These are phyloP conservation scores for Bufo bufo DNA, from an alignment of 2,113 vertebrate species.

Conservation along the genomic window DNA sequence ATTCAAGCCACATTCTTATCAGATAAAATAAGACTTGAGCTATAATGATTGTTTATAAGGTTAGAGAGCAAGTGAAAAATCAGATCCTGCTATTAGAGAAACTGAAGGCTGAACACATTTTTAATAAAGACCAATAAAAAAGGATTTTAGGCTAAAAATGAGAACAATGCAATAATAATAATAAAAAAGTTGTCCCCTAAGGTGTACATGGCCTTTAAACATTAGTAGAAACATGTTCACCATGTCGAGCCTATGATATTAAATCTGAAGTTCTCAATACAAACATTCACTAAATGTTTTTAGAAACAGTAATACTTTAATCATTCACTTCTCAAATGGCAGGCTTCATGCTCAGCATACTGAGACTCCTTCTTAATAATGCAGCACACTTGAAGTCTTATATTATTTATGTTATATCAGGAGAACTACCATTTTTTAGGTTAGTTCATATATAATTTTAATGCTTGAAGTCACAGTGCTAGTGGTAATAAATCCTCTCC, in stretches of 20 bases:
- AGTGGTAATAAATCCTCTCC: conserved; percentile 59
- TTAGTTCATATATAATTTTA: conserved; percentile 61
- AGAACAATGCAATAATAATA: too few species aligned
- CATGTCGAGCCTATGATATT: background rate
- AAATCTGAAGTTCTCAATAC: background rate
- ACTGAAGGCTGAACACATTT: too few species aligned
- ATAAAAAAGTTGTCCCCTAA: too few species aligned
- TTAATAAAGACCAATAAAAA: too few species aligned
- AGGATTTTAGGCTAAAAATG: too few species aligned
- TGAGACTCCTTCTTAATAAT: conserved; percentile 53
- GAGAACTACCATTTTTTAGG: conserved; percentile 54
- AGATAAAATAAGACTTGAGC: too few species aligned
- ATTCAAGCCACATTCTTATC: too few species aligned
- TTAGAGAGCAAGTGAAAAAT: too few species aligned
- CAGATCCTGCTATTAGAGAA: too few species aligned
- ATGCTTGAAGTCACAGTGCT: conserved; percentile 54
- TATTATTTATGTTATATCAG: conserved; percentile 55
- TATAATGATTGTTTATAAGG: too few species aligned
- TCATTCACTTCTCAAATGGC: conserved; percentile 37
- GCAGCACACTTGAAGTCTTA: conserved; percentile 33
- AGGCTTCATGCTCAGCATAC: conserved; percentile 6
- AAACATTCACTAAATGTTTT: conserved; percentile 11
- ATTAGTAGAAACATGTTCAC: background rate
- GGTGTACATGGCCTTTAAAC: background rate
- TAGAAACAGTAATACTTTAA: conserved; percentile 26